These are phyloP conservation scores for Cyclopterus lumpus DNA, from an alignment of 2,797 vertebrate genomes.

Conservation along the genomic window DNA sequence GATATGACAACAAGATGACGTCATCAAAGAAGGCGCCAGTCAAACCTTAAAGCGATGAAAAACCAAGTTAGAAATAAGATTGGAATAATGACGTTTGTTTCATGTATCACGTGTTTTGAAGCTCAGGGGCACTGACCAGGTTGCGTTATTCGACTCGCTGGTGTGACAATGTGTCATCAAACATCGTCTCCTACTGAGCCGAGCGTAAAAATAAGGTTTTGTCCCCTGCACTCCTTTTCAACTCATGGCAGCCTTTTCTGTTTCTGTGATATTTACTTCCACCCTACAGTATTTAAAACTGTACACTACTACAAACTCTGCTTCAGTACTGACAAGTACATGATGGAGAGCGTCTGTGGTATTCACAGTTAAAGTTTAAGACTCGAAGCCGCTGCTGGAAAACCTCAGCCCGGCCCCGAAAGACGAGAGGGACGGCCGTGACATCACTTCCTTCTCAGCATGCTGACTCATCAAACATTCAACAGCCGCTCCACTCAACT, in stretches of 20 bases:
- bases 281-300: too few species aligned
- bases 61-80: not conserved
- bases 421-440: conserved; percentile 57
- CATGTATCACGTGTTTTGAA: not conserved
- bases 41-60: not conserved
- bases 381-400: conserved; percentile 18
- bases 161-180: not conserved
- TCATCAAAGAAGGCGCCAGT: not conserved
- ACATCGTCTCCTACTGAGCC: not conserved
- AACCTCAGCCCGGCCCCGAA: conserved; percentile 35
- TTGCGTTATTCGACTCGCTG: not conserved
- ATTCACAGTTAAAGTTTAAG: not conserved
- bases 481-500: conserved; percentile 66
- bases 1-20: not conserved
- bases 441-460: conserved; percentile 70
- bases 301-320: not conserved
- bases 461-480: conserved; percentile 75
- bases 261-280: too few species aligned
- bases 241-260: too few species aligned
- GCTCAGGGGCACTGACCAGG: not conserved
- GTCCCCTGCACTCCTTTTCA: too few species aligned
- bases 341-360: not conserved
- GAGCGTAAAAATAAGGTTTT: too few species aligned
- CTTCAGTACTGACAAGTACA: not conserved
- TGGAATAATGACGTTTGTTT: not conserved